These are phyloP conservation scores for Triplophysa bombifrons DNA, from an alignment of 2,797 vertebrate genomes.

Conservation along the genomic window DNA sequence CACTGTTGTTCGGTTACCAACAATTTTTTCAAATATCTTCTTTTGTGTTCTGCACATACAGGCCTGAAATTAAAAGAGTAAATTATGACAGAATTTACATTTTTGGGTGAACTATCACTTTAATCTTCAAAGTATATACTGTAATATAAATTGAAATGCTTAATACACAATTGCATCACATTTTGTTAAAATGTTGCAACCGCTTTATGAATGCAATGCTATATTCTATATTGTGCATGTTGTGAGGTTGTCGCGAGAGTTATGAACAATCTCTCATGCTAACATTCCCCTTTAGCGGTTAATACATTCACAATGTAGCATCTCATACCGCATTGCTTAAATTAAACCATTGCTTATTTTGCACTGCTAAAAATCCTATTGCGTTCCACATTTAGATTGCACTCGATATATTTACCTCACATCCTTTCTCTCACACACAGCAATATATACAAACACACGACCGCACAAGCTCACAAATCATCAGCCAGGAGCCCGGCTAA, in stretches of 20 bases:
- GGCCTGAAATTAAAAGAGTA: no score
- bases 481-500: constrained; percentile 6
- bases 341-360: background rate
- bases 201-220: background rate
- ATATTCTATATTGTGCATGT: background rate
- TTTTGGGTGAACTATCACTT: no score
- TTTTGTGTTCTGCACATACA: no score
- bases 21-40: no score
- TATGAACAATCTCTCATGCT: background rate
- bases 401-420: background rate
- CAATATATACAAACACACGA: background rate
- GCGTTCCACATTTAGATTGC: background rate
- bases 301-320: background rate
- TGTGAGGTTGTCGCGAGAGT: background rate
- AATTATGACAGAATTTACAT: no score
- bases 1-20: no score
- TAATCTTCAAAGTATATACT: no score
- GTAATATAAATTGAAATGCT: no score
- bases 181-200: background rate
- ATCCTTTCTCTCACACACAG: background rate
- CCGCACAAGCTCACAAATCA: constrained; percentile 8
- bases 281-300: background rate
- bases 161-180: background rate
- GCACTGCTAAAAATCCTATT: background rate
- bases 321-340: background rate